These are phyloP conservation scores for Ptychochromis oligacanthus DNA, from an alignment of 2,113 vertebrate genomes.

Conservation along the genomic window DNA sequence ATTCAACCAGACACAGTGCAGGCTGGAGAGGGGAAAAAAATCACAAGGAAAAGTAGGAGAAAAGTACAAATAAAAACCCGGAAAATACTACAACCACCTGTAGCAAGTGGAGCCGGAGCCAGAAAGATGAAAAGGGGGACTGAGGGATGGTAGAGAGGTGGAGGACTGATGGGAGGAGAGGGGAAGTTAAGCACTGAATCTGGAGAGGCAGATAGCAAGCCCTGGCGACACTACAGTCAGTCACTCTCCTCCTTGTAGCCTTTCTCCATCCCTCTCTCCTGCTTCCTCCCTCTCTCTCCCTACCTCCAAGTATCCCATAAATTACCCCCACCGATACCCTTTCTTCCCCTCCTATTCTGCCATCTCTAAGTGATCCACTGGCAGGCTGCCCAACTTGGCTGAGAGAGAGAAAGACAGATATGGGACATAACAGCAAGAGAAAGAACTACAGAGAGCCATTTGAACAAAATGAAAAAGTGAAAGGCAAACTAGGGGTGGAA, in stretches of 20 bases:
- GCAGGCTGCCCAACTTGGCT: slow-evolving; percentile 65
- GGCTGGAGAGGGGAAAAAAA: slow-evolving; percentile 19
- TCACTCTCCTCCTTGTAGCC: slow-evolving; percentile 18
- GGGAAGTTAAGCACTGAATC: slow-evolving; percentile 29
- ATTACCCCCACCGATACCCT: slow-evolving; percentile 41
- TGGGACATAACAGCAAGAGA: slow-evolving; percentile 22
- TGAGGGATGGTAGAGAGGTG: slow-evolving; percentile 5
- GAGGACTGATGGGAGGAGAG: slow-evolving; percentile 15
- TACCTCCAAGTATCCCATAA: slow-evolving; percentile 54
- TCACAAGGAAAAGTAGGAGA: slow-evolving; percentile 64
- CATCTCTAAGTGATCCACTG: slow-evolving; percentile 76
- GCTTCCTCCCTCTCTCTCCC: background rate
- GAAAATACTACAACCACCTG: slow-evolving; percentile 75
- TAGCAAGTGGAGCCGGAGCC: slow-evolving; percentile 76
- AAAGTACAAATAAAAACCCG: slow-evolving; percentile 70
- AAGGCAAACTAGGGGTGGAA: slow-evolving; percentile 2
- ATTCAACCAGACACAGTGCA: slow-evolving; percentile 54
- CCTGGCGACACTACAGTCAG: slow-evolving; percentile 47
- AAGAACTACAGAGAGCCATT: slow-evolving; percentile 4
- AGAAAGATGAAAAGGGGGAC: background rate
- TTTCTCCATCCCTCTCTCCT: slow-evolving; percentile 16
- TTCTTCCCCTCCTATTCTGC: slow-evolving; percentile 7
- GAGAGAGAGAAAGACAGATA: slow-evolving; percentile 22
- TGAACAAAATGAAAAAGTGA: slow-evolving; percentile 13
- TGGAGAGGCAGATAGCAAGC: slow-evolving; percentile 53